Evolutionary conservation across 2,888 invertebrate genomes (phyloP).

Genomic region (Pheosia gnoma): DNA sequence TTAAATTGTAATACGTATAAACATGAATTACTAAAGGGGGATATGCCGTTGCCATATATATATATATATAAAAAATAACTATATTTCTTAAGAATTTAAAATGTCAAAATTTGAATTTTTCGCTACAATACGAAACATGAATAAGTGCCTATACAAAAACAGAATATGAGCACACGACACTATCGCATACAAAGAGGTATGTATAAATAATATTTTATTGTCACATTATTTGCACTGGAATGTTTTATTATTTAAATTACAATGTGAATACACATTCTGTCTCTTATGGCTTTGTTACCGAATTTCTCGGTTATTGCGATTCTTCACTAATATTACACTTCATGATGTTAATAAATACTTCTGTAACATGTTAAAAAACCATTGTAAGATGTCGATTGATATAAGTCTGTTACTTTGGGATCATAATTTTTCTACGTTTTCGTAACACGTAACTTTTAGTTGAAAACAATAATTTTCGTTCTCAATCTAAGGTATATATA

Average conservation of each 20-base stretch:
- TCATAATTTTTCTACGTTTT: background rate
- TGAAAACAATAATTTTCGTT: no score
- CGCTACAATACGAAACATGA: no score
- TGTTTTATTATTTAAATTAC: conserved; percentile 16
- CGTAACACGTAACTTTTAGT: background rate
- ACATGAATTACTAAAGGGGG: no score
- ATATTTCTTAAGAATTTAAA: no score
- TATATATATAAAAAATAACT: no score
- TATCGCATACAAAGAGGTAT: background rate
- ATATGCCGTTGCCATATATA: no score
- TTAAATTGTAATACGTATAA: no score
- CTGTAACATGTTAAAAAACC: background rate
- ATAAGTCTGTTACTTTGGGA: background rate
- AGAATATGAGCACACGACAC: background rate
- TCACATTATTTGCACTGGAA: conserved; percentile 21
- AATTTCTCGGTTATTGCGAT: conserved; percentile 14
- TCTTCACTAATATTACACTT: conserved; percentile 10
- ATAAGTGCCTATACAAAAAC: background rate
- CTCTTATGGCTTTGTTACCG: conserved; percentile 15
- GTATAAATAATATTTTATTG: conserved; percentile 20
- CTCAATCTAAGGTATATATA: no score
- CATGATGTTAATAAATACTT: conserved; percentile 11
- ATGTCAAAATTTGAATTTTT: no score
- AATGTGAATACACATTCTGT: conserved; percentile 14
- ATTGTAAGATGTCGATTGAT: background rate